These are phyloP conservation scores for Tor tambroides DNA, from an alignment of 2,113 vertebrate species.

Conservation along the genomic window DNA sequence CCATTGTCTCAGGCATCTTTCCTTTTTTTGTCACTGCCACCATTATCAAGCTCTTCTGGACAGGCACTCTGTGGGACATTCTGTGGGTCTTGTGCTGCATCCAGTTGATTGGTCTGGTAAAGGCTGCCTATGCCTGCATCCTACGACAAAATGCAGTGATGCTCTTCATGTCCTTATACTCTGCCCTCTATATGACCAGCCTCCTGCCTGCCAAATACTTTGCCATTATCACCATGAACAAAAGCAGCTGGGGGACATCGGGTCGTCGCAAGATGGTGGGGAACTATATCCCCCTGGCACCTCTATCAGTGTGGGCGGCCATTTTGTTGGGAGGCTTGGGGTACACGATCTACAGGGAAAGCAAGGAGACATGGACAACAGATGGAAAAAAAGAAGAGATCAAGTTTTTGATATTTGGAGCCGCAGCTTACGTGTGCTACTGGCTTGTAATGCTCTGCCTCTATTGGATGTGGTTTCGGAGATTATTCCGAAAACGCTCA, in stretches of 20 bases:
- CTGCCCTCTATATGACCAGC: conserved; percentile 88
- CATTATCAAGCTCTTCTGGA: conserved; percentile 86
- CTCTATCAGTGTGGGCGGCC: conserved; percentile 82
- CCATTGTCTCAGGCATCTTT: conserved; percentile 87
- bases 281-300: conserved; percentile 85
- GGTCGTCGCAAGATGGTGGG: conserved; percentile 85
- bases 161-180: conserved; percentile 90
- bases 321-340: conserved; percentile 79
- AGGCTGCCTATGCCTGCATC: conserved; percentile 84
- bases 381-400: conserved; percentile 72
- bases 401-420: conserved; percentile 77
- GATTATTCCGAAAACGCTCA: conserved; percentile 70
- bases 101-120: conserved; percentile 86
- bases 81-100: conserved; percentile 89
- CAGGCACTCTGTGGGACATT: conserved; percentile 84
- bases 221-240: conserved; percentile 88
- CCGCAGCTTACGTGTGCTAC: conserved; percentile 76
- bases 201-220: conserved; percentile 90
- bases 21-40: conserved; percentile 91
- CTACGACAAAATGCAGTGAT: conserved; percentile 78
- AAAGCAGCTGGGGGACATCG: conserved; percentile 91
- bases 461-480: conserved; percentile 82
- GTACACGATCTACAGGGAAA: conserved; percentile 79
- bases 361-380: conserved; percentile 68
- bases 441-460: conserved; percentile 82